Base-by-base conservation (phyloP, 2,797 vertebrate species). In the Cynopterus sphinx region DNA sequence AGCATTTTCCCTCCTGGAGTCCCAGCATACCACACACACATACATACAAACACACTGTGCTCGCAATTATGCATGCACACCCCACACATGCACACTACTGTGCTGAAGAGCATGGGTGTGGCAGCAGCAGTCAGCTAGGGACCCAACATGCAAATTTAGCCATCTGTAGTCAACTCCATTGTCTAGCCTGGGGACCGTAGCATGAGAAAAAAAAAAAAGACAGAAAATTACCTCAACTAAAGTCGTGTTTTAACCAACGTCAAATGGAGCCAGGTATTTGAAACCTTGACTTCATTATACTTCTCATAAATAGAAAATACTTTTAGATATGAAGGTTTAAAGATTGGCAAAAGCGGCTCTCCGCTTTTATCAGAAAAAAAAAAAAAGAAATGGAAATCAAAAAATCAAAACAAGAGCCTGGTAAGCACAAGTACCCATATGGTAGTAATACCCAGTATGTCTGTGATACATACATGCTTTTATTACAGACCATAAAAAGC, bases 391-490 rank as follows among this genome's bases (percentile, higher is more conserved):
- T 46, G 46, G 46, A 46, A 46, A 46, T 16, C 49, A 81, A 81
- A 55, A 90, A 90, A 82, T 83, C 28, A 87, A 92, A 78, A 55
- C n/a, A 97, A 97, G 97, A 97, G 90, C 94, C 43, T 96, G 92
- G 89, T 97, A 95, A 97, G 95, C 91, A 97, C 33, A 96, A 84
- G 67, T 75, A 2, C 21, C 1, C 7, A 26, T 95, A 90, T 98
- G 71, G 94, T 73, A 96, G 97, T 96, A 78, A 96, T 93, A 97
- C 55, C 1, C 97, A 93, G 83, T 96, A 87, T 96, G 77, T 96
- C 92, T 82, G 15, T 67, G 57, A 94, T 86, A 96, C 91, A 84
- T 96, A 51, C 15, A n/a, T 93, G 94, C 92, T 93, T 96, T 95
- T 96, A 87, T n/a, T 31, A 43, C 59, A 92, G 82, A 33, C 95